Evolutionary conservation across 2,797 vertebrate genomes (phyloP), one percentile per base, ranked within the genome.

Genomic region (Fundulus diaphanus): DNA sequence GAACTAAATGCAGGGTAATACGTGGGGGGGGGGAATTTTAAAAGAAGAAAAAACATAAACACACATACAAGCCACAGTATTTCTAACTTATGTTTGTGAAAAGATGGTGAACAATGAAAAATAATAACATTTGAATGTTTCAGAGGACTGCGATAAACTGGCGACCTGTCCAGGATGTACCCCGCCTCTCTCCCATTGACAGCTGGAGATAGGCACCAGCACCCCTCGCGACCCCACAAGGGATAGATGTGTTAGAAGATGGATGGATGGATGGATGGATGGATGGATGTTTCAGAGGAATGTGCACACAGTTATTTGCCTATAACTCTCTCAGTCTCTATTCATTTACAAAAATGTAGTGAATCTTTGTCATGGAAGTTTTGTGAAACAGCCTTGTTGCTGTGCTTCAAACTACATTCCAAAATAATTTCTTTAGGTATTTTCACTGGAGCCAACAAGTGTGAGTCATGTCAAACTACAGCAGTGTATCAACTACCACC

Each of bases 361-460:
- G 16, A 68, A 15, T 46, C 40, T 29, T 12, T 51, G 48, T 8
- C 7, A 44, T 29, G 3, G 27, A 1, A 6, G 11, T 33, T 40
- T 13, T 7, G 48, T n/a, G 48, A n/a, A n/a, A 13, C 48, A 3
- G 31, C 48, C 31, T 24, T n/a, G 68, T 70, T 48, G 48, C 52
- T 52, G 0, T 44, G 63, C 40, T 66, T 66, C 22, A 11, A 11
- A 4, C 27, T 40, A 20, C 7, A 48, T 35, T n/a, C 68, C 22
- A 3, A 12, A 51, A 46, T 35, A 51, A 40, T 37, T 40, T 52
- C 37, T 73, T 61, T 42, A 12, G 63, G 40, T 68, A 69, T 79
- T 83, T 88, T 68, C 76, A 35, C 24, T 57, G 8, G 42, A 79
- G 56, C 18, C 54, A 76, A 3, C 20, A n/a, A 44, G 20, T 61